Conservation (phyloP, 2,113 vertebrate species). For the Pithys albifrons region DNA sequence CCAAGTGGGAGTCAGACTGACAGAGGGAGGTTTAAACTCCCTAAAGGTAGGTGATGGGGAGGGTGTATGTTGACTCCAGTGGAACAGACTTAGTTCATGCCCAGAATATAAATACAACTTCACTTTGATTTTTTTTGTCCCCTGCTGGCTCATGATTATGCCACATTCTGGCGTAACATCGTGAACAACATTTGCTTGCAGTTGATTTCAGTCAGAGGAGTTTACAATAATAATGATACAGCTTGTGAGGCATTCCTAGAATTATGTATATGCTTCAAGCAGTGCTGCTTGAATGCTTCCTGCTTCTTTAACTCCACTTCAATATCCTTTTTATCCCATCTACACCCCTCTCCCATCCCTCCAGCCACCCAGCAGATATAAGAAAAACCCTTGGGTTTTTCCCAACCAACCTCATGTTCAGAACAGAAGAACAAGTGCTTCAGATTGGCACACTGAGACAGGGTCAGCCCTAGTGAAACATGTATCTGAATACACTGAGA, state of each 20-base stretch:
- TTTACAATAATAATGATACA: not conserved
- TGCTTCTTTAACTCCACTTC: not conserved
- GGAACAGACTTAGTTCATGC: not conserved
- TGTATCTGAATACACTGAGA: not conserved
- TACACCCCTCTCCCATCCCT: not conserved
- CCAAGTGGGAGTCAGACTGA: not conserved
- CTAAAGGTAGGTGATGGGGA: not conserved
- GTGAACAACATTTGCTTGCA: conserved; percentile 15
- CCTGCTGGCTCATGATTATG: not conserved
- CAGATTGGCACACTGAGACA: not conserved
- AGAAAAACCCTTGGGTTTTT: not conserved
- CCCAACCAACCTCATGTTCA: not conserved
- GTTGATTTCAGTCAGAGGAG: not conserved
- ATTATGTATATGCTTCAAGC: not conserved
- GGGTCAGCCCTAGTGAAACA: not conserved
- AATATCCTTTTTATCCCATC: not conserved
- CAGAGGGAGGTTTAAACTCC: not conserved
- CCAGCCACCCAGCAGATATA: not conserved
- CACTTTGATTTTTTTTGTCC: not conserved
- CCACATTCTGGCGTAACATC: not conserved
- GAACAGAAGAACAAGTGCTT: not conserved
- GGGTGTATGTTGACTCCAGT: not conserved
- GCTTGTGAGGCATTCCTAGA: not conserved
- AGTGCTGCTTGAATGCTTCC: not conserved
- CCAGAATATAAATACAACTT: conserved; percentile 29